Conservation (phyloP, 1,140 invertebrate species). For the Papilio machaon region DNA sequence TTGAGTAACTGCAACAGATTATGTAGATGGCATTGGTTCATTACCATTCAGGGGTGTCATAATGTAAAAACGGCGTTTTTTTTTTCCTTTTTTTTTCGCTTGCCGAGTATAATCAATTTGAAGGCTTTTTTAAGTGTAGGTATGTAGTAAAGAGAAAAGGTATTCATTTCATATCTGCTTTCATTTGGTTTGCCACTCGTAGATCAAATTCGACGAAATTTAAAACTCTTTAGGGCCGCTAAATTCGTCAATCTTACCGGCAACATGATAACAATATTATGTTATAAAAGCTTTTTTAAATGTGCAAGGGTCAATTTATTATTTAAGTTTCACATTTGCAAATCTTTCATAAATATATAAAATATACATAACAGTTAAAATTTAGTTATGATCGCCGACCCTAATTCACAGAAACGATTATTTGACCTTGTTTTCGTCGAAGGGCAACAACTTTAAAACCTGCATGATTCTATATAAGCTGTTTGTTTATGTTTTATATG, state of each 20-base stretch:
- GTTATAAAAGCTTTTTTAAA: too few relatives aligned
- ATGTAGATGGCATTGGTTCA: not conserved
- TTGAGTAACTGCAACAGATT: constrained; percentile 10
- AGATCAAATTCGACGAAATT: too few relatives aligned
- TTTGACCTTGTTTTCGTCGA: not conserved
- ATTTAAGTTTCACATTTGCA: not conserved
- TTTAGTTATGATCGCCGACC: not conserved
- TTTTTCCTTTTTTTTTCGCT: not conserved
- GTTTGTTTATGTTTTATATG: constrained; percentile 3
- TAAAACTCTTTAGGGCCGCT: too few relatives aligned
- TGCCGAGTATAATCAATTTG: not conserved
- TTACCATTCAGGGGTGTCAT: not conserved
- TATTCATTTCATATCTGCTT: too few relatives aligned
- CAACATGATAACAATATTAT: too few relatives aligned
- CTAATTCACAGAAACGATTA: not conserved
- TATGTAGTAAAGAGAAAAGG: too few relatives aligned
- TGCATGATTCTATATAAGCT: constrained; percentile 6
- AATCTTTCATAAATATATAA: not conserved
- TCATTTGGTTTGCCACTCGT: not conserved
- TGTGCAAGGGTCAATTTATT: too few relatives aligned
- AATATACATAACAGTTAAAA: not conserved
- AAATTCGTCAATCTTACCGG: too few relatives aligned
- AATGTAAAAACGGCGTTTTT: not conserved
- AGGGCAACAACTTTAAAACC: not conserved
- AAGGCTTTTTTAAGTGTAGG: not conserved